Base-by-base conservation (phyloP, 2,113 vertebrate species). In the Psilopsiagon aurifrons region DNA sequence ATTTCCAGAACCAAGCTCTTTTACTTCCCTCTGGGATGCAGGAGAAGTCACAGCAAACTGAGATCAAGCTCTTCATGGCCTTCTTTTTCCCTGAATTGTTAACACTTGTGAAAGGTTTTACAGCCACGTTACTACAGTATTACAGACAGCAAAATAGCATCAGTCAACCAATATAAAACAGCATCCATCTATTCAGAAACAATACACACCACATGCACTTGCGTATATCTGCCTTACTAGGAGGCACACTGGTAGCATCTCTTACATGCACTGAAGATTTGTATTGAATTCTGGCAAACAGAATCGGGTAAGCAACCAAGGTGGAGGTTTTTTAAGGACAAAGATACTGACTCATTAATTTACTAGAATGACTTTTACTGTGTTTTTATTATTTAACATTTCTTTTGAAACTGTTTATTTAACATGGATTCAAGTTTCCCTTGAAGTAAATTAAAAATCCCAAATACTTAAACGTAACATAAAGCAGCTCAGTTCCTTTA, bases 31-130 rank as follows among this genome's bases (percentile, higher is more conserved):
- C 92, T 84, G 86, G 69, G 27, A 92, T 70, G 22, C 37, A 70
- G 63, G 75, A 83, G 47, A 86, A 95, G 83, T 67, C 93, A 93
- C 69, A 60, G 74, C 89, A 94, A 63, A 60, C n/a, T 39, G 92
- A 67, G 63, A 95, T 85, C 92, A 75, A 80, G 43, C 69, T 80
- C 69, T 70, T 85, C 7, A 24, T 39, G 43, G 8, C 7, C n/a
- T 68, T 44, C 24, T 92, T 91, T 75, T 54, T 18, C 3, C 24
- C 71, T 39, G 15, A 96, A 69, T 62, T 71, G 90, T 59, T 90
- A 70, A 43, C 59, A 54, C 29, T 86, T 3, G 2, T 8, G 52
- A 54, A 88, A 90, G 33, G 35, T 88, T 47, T 87, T 39, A 86
- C 0, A 0, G 52, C 19, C 75, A 93, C 1, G 3, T 83, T 59